Conservation (phyloP, 2,888 invertebrate species). For the Clanis bilineata region DNA sequence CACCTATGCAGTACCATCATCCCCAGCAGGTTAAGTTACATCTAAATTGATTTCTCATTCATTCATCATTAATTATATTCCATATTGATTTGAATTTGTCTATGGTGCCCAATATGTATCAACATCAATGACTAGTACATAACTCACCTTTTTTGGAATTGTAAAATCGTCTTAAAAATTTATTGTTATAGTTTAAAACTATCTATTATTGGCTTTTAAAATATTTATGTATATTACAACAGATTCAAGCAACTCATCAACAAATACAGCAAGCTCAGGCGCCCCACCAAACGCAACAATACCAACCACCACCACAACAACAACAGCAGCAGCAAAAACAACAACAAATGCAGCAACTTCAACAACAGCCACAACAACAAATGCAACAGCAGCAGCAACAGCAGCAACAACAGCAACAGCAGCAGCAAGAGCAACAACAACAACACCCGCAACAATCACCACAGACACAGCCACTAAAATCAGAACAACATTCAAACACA, state of each 20-base stretch:
- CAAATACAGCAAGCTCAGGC: slow-evolving; percentile 56
- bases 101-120: not conserved
- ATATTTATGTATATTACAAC: slow-evolving; percentile 32
- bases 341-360: slow-evolving; percentile 57
- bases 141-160: too few relatives aligned
- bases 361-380: slow-evolving; percentile 55
- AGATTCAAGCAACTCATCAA: slow-evolving; percentile 57
- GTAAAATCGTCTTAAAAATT: too few relatives aligned
- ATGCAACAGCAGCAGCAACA: slow-evolving; percentile 60
- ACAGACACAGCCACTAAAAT: slow-evolving; percentile 53
- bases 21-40: slow-evolving; percentile 62
- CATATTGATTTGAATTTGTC: not conserved
- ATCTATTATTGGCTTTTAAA: too few relatives aligned
- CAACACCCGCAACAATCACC: slow-evolving; percentile 54
- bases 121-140: too few relatives aligned
- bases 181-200: too few relatives aligned
- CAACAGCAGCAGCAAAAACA: slow-evolving; percentile 59
- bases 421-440: slow-evolving; percentile 56
- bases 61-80: too few relatives aligned
- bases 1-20: slow-evolving; percentile 74
- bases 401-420: slow-evolving; percentile 54
- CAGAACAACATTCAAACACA: slow-evolving; percentile 75
- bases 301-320: slow-evolving; percentile 65
- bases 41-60: not conserved
- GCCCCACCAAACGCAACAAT: slow-evolving; percentile 65